A percentile compares a stretch with the other conserved stretches of the same genome.
Conservation (phyloP, 2,888 invertebrate species). For the Eucera pruinosa region DNA sequence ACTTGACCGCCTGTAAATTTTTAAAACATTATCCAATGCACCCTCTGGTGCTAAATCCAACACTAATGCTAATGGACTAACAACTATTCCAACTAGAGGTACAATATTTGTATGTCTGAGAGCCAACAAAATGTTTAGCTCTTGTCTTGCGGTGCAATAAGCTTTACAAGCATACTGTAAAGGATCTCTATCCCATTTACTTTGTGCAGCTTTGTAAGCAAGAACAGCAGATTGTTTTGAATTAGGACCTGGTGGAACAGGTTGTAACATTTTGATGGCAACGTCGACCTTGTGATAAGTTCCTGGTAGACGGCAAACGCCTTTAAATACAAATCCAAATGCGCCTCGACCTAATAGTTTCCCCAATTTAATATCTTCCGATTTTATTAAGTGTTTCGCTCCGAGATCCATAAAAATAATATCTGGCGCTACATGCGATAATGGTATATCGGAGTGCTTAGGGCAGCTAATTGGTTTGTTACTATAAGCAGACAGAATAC, state of each 20-base stretch:
- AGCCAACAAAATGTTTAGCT: slow-evolving; percentile 93
- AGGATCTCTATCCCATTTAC: slow-evolving; percentile 97
- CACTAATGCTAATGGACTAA: slow-evolving; percentile 94
- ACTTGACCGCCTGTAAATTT: slow-evolving; percentile 94
- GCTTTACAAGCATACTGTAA: slow-evolving; percentile 97
- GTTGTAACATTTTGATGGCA: slow-evolving; percentile 98
- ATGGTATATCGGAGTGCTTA: slow-evolving; percentile 90
- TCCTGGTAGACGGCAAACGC: slow-evolving; percentile 88
- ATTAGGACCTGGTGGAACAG: slow-evolving; percentile 93
- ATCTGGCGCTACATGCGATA: slow-evolving; percentile 96
- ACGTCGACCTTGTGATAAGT: slow-evolving; percentile 88
- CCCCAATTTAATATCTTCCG: slow-evolving; percentile 92
- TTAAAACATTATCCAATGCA: slow-evolving; percentile 92
- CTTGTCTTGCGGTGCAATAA: slow-evolving; percentile 97
- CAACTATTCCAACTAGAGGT: slow-evolving; percentile 95
- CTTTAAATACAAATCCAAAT: slow-evolving; percentile 98
- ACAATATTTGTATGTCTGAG: slow-evolving; percentile 96
- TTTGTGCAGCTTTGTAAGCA: slow-evolving; percentile 87
- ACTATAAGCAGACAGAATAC: slow-evolving; percentile 94
- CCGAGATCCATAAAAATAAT: slow-evolving; percentile 96
- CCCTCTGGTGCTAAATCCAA: slow-evolving; percentile 97
- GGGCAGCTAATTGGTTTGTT: slow-evolving; percentile 91
- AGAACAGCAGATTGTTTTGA: slow-evolving; percentile 88
- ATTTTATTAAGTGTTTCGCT: slow-evolving; percentile 91
- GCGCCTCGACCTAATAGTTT: slow-evolving; percentile 96